Percentiles rank a stretch among this genome's conserved stretches.
Evolutionary conservation across 2,888 invertebrate genomes (phyloP).

Genomic region (Resseliella maxima): DNA sequence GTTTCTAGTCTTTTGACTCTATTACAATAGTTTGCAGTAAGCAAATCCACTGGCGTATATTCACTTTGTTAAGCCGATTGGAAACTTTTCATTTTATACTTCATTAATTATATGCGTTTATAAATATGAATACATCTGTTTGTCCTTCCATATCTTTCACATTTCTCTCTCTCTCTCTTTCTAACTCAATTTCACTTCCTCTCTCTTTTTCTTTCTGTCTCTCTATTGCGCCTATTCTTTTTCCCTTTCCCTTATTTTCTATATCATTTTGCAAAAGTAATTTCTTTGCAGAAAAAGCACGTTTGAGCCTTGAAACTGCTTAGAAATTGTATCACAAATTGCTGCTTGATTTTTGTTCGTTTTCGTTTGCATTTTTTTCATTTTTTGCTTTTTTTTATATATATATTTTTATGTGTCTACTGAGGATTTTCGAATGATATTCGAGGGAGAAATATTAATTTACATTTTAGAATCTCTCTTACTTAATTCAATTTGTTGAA

Average conservation of each 20-base stretch:
- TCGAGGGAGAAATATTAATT: slow-evolving; percentile 23
- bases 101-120: slow-evolving; percentile 53
- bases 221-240: not conserved
- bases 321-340: slow-evolving; percentile 21
- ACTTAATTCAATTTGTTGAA: not conserved
- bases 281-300: too few relatives aligned
- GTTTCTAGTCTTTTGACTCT: not conserved
- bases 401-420: not conserved
- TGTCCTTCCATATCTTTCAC: slow-evolving; percentile 43
- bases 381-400: too few relatives aligned
- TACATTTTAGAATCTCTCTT: not conserved
- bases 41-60: not conserved
- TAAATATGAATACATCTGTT: slow-evolving; percentile 51
- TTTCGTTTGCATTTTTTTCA: not conserved
- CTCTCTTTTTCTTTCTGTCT: not conserved
- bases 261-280: too few relatives aligned
- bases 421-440: not conserved
- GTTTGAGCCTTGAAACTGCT: slow-evolving; percentile 18
- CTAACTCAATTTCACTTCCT: not conserved
- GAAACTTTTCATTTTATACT: slow-evolving; percentile 50
- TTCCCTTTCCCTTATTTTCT: not conserved
- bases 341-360: too few relatives aligned
- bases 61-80: slow-evolving; percentile 35
- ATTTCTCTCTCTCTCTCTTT: not conserved
- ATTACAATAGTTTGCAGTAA: not conserved